Conservation (phyloP, 2,113 vertebrate genomes). For the Psettodes erumei region DNA sequence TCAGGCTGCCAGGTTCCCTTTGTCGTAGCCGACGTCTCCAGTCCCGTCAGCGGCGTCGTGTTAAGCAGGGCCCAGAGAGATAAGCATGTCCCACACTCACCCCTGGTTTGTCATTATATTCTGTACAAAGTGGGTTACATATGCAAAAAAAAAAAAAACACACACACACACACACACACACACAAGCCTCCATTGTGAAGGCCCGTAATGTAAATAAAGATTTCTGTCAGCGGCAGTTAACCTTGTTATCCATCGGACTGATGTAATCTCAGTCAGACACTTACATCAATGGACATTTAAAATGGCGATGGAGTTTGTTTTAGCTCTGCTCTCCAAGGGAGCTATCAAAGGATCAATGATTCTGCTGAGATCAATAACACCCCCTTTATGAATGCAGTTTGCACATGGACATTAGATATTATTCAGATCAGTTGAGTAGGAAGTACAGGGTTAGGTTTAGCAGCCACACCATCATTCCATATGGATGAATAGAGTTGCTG, state of each 20-base stretch:
- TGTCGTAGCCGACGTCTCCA: conserved; percentile 30
- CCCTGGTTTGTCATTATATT: conserved; percentile 2
- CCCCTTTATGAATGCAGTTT: not conserved
- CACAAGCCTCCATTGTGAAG: not conserved
- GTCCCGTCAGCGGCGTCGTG: conserved; percentile 52
- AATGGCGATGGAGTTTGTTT: not conserved
- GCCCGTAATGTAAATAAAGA: too few relatives aligned
- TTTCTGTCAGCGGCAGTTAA: not conserved
- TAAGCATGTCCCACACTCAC: conserved; percentile 61
- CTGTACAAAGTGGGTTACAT: too few relatives aligned
- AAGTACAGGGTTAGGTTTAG: too few relatives aligned
- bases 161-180: too few relatives aligned
- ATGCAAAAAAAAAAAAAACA: not conserved
- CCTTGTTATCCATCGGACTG: not conserved
- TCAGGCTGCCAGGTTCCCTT: conserved; percentile 53
- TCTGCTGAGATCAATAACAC: not conserved
- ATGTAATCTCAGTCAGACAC: not conserved
- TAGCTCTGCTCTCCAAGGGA: not conserved
- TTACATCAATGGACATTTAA: not conserved
- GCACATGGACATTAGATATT: not conserved
- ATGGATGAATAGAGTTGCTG: too few relatives aligned
- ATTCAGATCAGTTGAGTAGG: too few relatives aligned
- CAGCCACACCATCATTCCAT: too few relatives aligned
- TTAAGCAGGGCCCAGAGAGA: conserved; percentile 28
- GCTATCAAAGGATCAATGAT: not conserved